Percentiles rank a stretch among this genome's conserved stretches.
Evolutionary conservation across 2,113 vertebrate genomes (phyloP).

Genomic region (Pungitius pungitius): DNA sequence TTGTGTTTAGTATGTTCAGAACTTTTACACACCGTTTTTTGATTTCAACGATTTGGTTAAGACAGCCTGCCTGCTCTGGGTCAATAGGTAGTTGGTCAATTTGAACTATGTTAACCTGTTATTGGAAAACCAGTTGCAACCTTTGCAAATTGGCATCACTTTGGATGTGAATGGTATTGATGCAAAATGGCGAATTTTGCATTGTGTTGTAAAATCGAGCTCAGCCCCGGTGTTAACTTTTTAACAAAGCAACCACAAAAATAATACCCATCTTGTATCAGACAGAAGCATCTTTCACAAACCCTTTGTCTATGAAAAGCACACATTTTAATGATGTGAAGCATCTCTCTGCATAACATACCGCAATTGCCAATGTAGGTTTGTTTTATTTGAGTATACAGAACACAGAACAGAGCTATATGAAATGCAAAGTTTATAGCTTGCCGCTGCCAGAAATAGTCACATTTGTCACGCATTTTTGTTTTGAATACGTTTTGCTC

Average conservation of each 20-base stretch:
- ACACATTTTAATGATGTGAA: slow-evolving; percentile 2
- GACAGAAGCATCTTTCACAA: background rate
- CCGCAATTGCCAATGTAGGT: background rate
- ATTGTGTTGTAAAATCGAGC: background rate
- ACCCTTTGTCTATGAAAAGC: background rate
- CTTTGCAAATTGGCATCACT: background rate
- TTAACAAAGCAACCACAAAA: background rate
- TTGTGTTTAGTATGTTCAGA: no score
- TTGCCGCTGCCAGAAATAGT: slow-evolving; percentile 14
- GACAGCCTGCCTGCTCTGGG: background rate
- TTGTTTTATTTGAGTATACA: background rate
- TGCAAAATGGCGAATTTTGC: background rate
- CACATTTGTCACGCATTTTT: slow-evolving; percentile 52
- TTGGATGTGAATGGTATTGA: background rate
- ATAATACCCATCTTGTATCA: background rate
- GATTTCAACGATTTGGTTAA: background rate
- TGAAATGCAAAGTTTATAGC: slow-evolving; percentile 18
- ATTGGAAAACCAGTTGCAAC: background rate
- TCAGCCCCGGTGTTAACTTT: background rate
- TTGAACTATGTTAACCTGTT: background rate
- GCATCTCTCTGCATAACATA: background rate
- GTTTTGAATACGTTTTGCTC: slow-evolving; percentile 45
- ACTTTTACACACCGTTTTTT: no score
- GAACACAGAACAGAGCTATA: background rate
- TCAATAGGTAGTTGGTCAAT: background rate